Base-by-base conservation (phyloP, 2,888 invertebrate genomes). In the Ophion obscuratus region DNA sequence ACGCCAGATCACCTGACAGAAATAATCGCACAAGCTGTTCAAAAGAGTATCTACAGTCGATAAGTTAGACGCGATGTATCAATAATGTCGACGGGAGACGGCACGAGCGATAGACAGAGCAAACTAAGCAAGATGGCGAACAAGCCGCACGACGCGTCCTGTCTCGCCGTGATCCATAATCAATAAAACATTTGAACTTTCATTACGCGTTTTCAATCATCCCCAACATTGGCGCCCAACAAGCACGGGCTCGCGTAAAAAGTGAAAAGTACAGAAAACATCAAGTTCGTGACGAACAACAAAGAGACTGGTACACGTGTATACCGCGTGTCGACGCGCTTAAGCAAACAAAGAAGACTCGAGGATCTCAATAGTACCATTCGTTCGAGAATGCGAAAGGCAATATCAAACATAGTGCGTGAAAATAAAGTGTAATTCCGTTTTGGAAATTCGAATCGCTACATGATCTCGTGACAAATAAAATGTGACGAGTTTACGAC, bases 41-140 rank as follows among this genome's bases (percentile, higher is more conserved):
- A 86, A 40, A 71, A 76, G 3, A 76, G 81, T 47, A 20, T 20
- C 87, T 4, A 11, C 62, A 14, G 62, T 31, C 27, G 62, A 27
- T 62, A 62, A 62, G 59, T 59, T 20, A 20, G 59, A 7, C 7
- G 59, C 59, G 59, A 59, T 20, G 59, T 59, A 59, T 59, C 20
- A 20, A 59, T 20, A 9, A 20, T 59, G n/a, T 0, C 59, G 59
- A 20, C 59, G 59, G 6, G 59, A 3, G 59, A n/a, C 20, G 20
- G n/a, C 59, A 9, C 20, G n/a, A 59, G 20, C n/a, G 20, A n/a
- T n/a, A 59, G 20, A 6, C 0, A 59, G 59, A 59, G 59, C 9
- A 3, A n/a, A 20, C 9, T n/a, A n/a, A 20, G 9, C 4, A 59
- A 59, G 59, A 59, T 59, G 59, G 20, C 6, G 20, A 59, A 20